Conservation (phyloP, 2,888 invertebrate genomes). For the Drosophila neutralis region DNA sequence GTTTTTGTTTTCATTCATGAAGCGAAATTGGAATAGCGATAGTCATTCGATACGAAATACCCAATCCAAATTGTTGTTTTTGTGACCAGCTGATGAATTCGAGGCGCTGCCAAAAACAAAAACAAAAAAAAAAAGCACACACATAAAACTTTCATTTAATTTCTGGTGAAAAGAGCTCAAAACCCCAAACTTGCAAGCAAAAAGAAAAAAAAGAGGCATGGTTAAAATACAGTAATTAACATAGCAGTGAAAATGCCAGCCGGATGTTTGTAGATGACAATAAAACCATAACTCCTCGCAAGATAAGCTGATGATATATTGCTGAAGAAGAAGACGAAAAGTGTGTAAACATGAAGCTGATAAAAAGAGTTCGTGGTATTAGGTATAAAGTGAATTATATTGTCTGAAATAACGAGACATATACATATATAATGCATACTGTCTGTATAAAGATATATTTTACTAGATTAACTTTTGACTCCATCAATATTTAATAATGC, state of each 20-base stretch:
- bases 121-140: constrained; percentile 5
- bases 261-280: constrained; percentile 45
- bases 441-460: not conserved
- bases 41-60: constrained; percentile 38
- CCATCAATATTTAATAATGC: not conserved
- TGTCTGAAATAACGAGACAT: too few relatives aligned
- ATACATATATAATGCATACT: not conserved
- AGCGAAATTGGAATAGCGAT: constrained; percentile 48
- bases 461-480: not conserved
- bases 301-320: constrained; percentile 9
- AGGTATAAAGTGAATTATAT: too few relatives aligned
- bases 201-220: constrained; percentile 28
- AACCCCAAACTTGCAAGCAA: constrained; percentile 35
- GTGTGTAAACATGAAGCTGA: not conserved
- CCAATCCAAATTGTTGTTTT: constrained; percentile 31
- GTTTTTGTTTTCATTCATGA: constrained; percentile 59
- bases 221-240: constrained; percentile 34
- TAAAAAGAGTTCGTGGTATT: not conserved
- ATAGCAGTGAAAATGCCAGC: constrained; percentile 43
- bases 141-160: constrained; percentile 70
- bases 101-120: constrained; percentile 48
- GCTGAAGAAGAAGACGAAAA: not conserved
- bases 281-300: constrained; percentile 17
- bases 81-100: constrained; percentile 20
- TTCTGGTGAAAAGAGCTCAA: constrained; percentile 50